phyloP scores from a whole-genome alignment of 2,797 vertebrate species.

The Phalanger gymnotis region DNA sequence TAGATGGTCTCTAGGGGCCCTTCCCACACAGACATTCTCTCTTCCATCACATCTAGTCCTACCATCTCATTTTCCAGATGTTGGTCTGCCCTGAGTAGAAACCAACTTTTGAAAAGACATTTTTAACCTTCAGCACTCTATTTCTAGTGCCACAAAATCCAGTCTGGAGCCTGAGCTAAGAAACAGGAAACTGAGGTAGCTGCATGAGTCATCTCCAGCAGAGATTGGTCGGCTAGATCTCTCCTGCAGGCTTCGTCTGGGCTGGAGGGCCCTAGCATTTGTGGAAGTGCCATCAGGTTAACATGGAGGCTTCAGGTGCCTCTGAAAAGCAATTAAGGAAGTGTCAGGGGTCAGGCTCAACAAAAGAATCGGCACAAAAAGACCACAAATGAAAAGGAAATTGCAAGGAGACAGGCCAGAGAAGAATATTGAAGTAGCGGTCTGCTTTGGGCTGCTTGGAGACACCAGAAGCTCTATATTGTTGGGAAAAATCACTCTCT shows the following conservation, averaged over 20 bases:
- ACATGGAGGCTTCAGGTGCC: slow-evolving; percentile 77
- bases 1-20: not conserved
- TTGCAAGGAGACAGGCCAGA: slow-evolving; percentile 80
- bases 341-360: slow-evolving; percentile 80
- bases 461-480: not conserved
- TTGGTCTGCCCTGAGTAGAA: not conserved
- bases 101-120: slow-evolving; percentile 30
- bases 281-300: slow-evolving; percentile 67
- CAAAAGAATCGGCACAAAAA: slow-evolving; percentile 78
- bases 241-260: slow-evolving; percentile 31
- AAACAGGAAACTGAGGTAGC: slow-evolving; percentile 37
- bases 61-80: not conserved
- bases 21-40: not conserved
- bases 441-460: slow-evolving; percentile 34
- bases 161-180: slow-evolving; percentile 30
- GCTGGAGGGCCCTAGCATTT: not conserved
- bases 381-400: slow-evolving; percentile 79
- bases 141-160: slow-evolving; percentile 43
- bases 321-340: slow-evolving; percentile 81
- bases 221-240: slow-evolving; percentile 11
- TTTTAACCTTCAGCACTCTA: slow-evolving; percentile 38
- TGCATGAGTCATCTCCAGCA: slow-evolving; percentile 46
- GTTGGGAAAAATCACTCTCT: not conserved
- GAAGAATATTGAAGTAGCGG: slow-evolving; percentile 71
- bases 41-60: not conserved